A percentile compares a stretch with the other conserved stretches of the same genome.
These are phyloP conservation scores for Epirrhoe alternata DNA, from an alignment of 2,888 invertebrate species.

Conservation along the genomic window DNA sequence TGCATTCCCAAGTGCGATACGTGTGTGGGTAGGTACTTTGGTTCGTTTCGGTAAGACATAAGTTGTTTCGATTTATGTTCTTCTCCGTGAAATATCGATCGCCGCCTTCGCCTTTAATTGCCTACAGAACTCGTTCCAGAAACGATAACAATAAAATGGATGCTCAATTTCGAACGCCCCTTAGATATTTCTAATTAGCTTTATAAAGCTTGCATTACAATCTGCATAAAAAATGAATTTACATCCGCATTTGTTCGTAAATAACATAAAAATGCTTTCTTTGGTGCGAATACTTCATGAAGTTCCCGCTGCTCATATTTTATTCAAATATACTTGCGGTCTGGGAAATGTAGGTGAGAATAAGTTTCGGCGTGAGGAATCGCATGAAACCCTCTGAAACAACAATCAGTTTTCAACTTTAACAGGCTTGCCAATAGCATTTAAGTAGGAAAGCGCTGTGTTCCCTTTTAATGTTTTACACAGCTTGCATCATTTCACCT, in stretches of 20 bases:
- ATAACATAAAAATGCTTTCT: slow-evolving; percentile 49
- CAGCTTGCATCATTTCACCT: slow-evolving; percentile 37
- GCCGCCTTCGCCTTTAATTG: slow-evolving; percentile 37
- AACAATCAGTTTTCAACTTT: slow-evolving; percentile 52
- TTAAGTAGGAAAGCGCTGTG: slow-evolving; percentile 42
- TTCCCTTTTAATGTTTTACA: slow-evolving; percentile 36
- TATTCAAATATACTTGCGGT: slow-evolving; percentile 56
- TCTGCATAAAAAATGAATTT: slow-evolving; percentile 46
- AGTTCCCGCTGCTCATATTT: slow-evolving; percentile 53
- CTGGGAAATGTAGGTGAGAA: slow-evolving; percentile 51
- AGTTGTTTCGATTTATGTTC: slow-evolving; percentile 32
- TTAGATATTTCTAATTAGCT: slow-evolving; percentile 40
- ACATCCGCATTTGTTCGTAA: slow-evolving; percentile 42
- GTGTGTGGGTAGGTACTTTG: slow-evolving; percentile 2
- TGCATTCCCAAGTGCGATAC: slow-evolving; percentile 2
- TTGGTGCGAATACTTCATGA: slow-evolving; percentile 47
- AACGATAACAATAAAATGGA: slow-evolving; percentile 45
- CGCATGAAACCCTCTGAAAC: slow-evolving; percentile 48
- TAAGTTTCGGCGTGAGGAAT: slow-evolving; percentile 51
- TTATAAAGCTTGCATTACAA: slow-evolving; percentile 33
- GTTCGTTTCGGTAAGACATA: slow-evolving; percentile 29
- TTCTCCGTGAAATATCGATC: slow-evolving; percentile 29
- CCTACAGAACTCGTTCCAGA: slow-evolving; percentile 42
- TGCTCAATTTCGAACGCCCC: slow-evolving; percentile 39
- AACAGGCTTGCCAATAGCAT: slow-evolving; percentile 44